Evolutionary conservation across 2,797 vertebrate genomes (phyloP).

Genomic region (Coluber constrictor): DNA sequence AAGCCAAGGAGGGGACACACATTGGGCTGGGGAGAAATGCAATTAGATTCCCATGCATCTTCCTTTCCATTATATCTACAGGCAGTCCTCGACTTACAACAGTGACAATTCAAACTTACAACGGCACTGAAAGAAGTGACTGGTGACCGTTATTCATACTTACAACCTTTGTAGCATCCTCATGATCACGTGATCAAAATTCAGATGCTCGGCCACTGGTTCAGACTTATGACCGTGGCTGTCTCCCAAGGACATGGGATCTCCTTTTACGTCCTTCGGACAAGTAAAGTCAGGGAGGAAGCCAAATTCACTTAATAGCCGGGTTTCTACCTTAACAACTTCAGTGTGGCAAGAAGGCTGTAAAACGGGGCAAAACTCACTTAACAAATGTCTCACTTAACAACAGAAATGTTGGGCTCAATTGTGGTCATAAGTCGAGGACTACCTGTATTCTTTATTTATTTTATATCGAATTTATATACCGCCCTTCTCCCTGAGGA

Average conservation of each 20-base stretch:
- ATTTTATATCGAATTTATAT: too few relatives aligned
- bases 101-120: neutral
- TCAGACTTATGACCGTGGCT: neutral
- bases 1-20: neutral
- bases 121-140: too few relatives aligned
- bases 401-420: neutral
- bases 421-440: neutral
- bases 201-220: neutral
- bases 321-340: too few relatives aligned
- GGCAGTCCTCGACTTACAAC: neutral
- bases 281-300: neutral
- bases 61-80: neutral
- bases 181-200: too few relatives aligned
- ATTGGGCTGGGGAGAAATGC: too few relatives aligned
- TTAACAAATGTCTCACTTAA: too few relatives aligned
- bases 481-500: too few relatives aligned
- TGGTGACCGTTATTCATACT: too few relatives aligned
- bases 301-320: neutral
- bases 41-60: neutral
- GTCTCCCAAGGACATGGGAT: neutral
- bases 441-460: too few relatives aligned
- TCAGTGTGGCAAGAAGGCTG: neutral
- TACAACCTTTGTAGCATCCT: too few relatives aligned
- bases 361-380: neutral
- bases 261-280: neutral